Percentiles rank a stretch among this genome's conserved stretches.
Evolutionary conservation across 2,113 vertebrate genomes (phyloP).

Genomic region (Malurus melanocephalus): DNA sequence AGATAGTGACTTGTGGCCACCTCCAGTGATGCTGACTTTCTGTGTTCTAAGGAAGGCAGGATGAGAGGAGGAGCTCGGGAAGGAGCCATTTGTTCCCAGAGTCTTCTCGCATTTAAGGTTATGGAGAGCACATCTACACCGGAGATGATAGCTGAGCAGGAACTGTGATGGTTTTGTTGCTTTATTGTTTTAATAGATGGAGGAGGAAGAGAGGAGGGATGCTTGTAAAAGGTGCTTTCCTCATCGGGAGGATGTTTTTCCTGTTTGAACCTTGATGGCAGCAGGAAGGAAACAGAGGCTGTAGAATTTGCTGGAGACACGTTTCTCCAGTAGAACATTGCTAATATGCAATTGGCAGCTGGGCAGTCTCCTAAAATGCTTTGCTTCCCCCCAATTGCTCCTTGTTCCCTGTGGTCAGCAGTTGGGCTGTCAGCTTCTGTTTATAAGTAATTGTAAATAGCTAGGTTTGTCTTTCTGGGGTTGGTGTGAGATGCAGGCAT

Average conservation of each 20-base stretch:
- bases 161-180: neutral
- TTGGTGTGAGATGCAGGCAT: accelerated
- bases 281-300: neutral
- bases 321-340: neutral
- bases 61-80: neutral
- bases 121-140: neutral
- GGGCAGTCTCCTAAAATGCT: neutral
- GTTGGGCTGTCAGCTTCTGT: neutral
- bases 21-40: neutral
- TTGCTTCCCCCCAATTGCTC: neutral
- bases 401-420: neutral
- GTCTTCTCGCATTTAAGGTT: neutral
- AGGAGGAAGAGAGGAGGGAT: slow-evolving; percentile 10
- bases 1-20: neutral
- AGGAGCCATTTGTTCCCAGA: neutral
- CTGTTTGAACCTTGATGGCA: neutral
- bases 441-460: neutral
- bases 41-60: neutral
- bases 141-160: neutral
- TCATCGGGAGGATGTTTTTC: neutral
- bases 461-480: neutral
- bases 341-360: neutral
- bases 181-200: neutral
- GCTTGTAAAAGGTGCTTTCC: neutral
- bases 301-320: neutral